These are phyloP conservation scores for Corydoras maculifer DNA, from an alignment of 2,113 vertebrate species.

Conservation along the genomic window DNA sequence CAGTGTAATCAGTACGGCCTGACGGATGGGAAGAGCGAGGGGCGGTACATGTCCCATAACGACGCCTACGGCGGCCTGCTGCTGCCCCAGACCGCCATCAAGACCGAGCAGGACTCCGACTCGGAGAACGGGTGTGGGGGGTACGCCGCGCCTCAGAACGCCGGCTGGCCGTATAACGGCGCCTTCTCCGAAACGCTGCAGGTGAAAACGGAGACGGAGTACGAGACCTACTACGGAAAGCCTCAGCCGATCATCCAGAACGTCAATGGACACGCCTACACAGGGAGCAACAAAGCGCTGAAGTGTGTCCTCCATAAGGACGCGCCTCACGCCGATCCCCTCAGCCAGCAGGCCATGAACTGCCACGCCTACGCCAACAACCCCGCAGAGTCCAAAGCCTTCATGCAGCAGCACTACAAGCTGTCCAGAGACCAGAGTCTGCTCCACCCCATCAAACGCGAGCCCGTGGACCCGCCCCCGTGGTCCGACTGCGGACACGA, in stretches of 20 bases:
- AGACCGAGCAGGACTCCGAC: conserved; percentile 69
- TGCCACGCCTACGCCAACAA: conserved; percentile 51
- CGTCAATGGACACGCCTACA: conserved; percentile 49
- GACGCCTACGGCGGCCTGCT: conserved; percentile 44
- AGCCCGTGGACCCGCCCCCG: conserved; percentile 65
- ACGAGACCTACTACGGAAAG: conserved; percentile 47
- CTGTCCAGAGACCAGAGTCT: conserved; percentile 57
- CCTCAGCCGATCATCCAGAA: conserved; percentile 43
- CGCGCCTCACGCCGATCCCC: conserved; percentile 46
- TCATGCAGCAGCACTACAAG: conserved; percentile 50
- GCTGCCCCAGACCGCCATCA: conserved; percentile 64
- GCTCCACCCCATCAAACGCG: conserved; percentile 67
- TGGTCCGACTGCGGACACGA: conserved; percentile 53
- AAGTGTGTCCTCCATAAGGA: conserved; percentile 58
- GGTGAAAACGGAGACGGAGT: conserved; percentile 66
- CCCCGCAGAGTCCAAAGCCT: conserved; percentile 50
- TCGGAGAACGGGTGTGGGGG: conserved; percentile 54
- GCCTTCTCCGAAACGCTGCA: conserved; percentile 54
- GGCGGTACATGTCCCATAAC: conserved; percentile 37
- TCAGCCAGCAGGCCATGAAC: conserved; percentile 14
- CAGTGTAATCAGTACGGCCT: conserved; percentile 46
- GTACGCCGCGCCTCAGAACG: conserved; percentile 42
- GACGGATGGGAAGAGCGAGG: conserved; percentile 48
- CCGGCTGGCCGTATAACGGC: conserved; percentile 55
- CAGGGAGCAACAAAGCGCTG: conserved; percentile 45